Evolutionary conservation across 2,888 invertebrate genomes (phyloP).

Genomic region (Macroteleia sp.): DNA sequence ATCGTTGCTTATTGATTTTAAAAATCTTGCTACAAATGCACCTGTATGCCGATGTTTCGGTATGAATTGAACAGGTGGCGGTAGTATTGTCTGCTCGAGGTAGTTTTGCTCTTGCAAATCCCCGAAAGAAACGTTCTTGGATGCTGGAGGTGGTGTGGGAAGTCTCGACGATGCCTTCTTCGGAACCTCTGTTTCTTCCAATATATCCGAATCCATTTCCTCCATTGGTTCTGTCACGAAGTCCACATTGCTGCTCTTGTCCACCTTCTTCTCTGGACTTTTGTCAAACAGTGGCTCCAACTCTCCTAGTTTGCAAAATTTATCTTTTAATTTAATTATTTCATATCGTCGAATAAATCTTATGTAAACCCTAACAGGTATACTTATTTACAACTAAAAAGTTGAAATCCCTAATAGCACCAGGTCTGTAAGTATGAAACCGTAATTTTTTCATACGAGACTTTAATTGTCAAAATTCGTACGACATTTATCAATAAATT

Average conservation of each 20-base stretch:
- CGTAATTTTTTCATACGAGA: too few relatives aligned
- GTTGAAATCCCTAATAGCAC: too few relatives aligned
- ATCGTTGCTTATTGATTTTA: slow-evolving; percentile 32
- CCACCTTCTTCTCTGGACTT: slow-evolving; percentile 66
- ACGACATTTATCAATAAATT: too few relatives aligned
- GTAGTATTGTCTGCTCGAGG: slow-evolving; percentile 79
- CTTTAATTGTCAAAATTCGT: too few relatives aligned
- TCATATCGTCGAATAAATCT: too few relatives aligned
- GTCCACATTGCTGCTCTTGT: slow-evolving; percentile 74
- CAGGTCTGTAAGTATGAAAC: too few relatives aligned
- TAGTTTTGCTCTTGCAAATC: slow-evolving; percentile 78
- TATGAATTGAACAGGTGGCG: slow-evolving; percentile 80
- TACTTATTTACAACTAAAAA: too few relatives aligned
- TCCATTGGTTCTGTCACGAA: slow-evolving; percentile 77
- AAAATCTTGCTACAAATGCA: slow-evolving; percentile 57
- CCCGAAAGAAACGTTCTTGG: slow-evolving; percentile 82
- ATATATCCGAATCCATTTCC: slow-evolving; percentile 75
- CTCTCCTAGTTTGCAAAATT: slow-evolving; percentile 54
- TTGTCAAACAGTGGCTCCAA: slow-evolving; percentile 72
- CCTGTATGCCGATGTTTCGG: slow-evolving; percentile 79
- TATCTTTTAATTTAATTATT: too few relatives aligned
- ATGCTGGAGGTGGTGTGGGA: slow-evolving; percentile 78
- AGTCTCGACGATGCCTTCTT: slow-evolving; percentile 75
- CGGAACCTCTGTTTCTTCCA: slow-evolving; percentile 76
- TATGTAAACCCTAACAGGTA: too few relatives aligned